These are phyloP conservation scores for Latrodectus elegans DNA, from an alignment of 2,888 invertebrate species.

Conservation along the genomic window DNA sequence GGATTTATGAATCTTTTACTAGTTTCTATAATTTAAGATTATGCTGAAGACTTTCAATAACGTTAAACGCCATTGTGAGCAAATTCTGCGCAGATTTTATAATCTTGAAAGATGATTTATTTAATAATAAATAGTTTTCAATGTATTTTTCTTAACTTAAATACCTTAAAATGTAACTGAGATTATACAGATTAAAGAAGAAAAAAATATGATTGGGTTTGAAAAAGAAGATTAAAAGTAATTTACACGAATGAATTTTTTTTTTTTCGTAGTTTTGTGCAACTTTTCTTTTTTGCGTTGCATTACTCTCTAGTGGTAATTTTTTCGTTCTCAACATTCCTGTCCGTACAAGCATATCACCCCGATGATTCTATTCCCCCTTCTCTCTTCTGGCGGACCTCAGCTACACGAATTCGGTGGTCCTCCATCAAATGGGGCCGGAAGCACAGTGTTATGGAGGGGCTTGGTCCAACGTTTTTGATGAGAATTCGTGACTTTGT, in stretches of 20 bases:
- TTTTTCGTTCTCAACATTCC: constrained; percentile 12
- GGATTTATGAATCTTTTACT: too few relatives aligned
- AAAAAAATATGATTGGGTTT: too few relatives aligned
- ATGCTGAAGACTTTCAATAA: too few relatives aligned
- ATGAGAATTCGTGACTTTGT: constrained; percentile 54
- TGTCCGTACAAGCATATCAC: constrained; percentile 36
- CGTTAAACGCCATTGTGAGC: too few relatives aligned
- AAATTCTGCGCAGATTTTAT: too few relatives aligned
- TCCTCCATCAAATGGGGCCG: constrained; percentile 49
- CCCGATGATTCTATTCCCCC: neutral
- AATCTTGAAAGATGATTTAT: too few relatives aligned
- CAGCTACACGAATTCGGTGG: constrained; percentile 50
- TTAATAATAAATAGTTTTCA: too few relatives aligned
- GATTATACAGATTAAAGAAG: too few relatives aligned
- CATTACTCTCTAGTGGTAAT: constrained; percentile 1
- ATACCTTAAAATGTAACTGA: too few relatives aligned
- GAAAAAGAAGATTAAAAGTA: neutral
- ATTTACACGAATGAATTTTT: neutral
- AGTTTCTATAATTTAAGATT: too few relatives aligned
- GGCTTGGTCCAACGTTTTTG: constrained; percentile 33
- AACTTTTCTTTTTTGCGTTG: neutral
- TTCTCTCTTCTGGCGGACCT: constrained; percentile 14
- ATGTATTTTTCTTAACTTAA: too few relatives aligned
- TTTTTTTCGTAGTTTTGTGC: neutral
- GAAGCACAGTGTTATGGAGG: constrained; percentile 32